Evolutionary conservation across 2,113 vertebrate genomes (phyloP), one percentile per base, ranked within the genome.

Genomic region (Melozone crissalis): DNA sequence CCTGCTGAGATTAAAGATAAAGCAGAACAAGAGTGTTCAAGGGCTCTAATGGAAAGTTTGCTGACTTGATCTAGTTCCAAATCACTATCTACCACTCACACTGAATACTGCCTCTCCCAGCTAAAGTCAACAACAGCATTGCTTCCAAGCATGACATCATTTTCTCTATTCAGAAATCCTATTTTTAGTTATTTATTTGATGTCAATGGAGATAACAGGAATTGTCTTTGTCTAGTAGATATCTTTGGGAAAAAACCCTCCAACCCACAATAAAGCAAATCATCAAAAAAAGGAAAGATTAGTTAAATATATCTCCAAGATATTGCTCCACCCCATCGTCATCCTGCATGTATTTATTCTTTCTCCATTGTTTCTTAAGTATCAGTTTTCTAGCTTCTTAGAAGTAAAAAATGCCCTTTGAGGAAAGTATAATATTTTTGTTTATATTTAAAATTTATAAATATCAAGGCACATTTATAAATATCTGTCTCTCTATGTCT

Each of bases 141-240:
- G 14, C 46, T 94, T 95, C 19, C 46, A 84, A 86, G 69, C 52
- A 63, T 90, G 59, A 84, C 21, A 72, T 87, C 37, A 89, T 21
- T 79, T 76, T 95, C 46, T 86, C 61, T 44, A 44, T 67, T 84
- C 35, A 63, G 22, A 85, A 87, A 10, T 65, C 33, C 5, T 89
- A 61, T 93, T 93, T 96, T 95, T 89, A 78, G 59, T n/a, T 75
- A 85, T 54, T 81, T 94, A 77, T 81, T 77, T 93, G 59, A 92
- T 63, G 13, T 68, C 66, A 61, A 26, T 77, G 12, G 18, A 67
- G 41, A 31, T 78, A 89, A n/a, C 24, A 28, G 49, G 31, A 30
- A 37, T 79, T 85, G 31, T 75, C 61, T 78, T 68, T 90, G 62
- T 28, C 73, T 83, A 72, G 23, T 30, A 82, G 57, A 89, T 30